Conservation (phyloP, 2,113 vertebrate species). For the Hirundichthys speculiger region DNA sequence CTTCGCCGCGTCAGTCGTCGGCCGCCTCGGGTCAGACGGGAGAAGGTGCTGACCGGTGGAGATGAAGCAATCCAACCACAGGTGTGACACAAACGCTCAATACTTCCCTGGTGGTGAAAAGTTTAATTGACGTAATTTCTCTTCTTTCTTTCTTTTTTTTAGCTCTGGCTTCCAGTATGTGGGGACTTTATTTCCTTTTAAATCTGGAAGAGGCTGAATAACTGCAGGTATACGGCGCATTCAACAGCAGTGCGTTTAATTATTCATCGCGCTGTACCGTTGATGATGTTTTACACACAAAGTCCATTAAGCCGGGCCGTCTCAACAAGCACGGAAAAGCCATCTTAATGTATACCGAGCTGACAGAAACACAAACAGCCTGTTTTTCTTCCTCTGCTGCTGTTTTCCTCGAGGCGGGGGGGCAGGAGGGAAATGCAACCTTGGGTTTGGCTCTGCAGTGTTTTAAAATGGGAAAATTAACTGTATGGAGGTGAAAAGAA, state of each 20-base stretch:
- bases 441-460: neutral
- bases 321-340: conserved; percentile 40
- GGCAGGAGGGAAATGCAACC: conserved; percentile 9
- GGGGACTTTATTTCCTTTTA: neutral
- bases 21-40: conserved; percentile 18
- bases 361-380: conserved; percentile 17
- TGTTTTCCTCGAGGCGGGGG: neutral
- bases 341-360: conserved; percentile 41
- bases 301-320: conserved; percentile 59
- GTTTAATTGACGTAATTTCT: neutral
- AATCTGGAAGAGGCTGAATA: conserved; percentile 22
- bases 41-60: neutral
- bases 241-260: conserved; percentile 45
- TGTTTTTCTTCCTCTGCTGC: conserved; percentile 21
- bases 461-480: conserved; percentile 35
- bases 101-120: neutral
- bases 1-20: neutral
- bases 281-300: conserved; percentile 71
- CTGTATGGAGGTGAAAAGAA: conserved; percentile 3
- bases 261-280: conserved; percentile 45
- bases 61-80: neutral
- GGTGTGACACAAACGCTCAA: neutral
- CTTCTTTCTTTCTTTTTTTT: too few relatives aligned
- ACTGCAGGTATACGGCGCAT: conserved; percentile 16
- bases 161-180: conserved; percentile 13